Evolutionary conservation across 2,888 invertebrate species (phyloP).

Genomic region (Lucinisca nassula): DNA sequence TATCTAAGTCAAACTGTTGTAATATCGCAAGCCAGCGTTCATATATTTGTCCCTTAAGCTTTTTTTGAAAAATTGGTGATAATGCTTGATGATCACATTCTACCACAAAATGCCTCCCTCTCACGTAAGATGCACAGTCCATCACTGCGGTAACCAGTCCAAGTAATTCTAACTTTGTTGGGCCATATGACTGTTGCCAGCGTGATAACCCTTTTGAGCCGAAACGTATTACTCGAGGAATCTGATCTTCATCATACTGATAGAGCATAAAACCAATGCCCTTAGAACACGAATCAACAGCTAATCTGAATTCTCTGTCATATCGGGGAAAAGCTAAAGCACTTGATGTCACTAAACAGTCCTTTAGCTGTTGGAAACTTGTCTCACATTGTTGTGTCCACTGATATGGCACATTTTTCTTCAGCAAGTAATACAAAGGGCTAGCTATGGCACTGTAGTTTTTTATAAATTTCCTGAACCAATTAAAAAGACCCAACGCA

Average conservation of each 20-base stretch:
- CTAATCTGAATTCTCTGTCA: constrained; percentile 51
- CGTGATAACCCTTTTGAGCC: constrained; percentile 48
- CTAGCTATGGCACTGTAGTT: constrained; percentile 37
- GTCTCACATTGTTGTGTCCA: constrained; percentile 42
- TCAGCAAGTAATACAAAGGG: constrained; percentile 47
- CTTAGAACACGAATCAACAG: constrained; percentile 58
- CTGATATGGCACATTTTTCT: constrained; percentile 35
- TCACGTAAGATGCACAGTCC: constrained; percentile 5
- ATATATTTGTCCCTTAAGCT: constrained; percentile 24
- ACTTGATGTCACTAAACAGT: constrained; percentile 38
- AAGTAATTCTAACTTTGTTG: constrained; percentile 61
- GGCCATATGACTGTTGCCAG: constrained; percentile 51
- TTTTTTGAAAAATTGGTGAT: constrained; percentile 39
- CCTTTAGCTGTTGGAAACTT: constrained; percentile 55
- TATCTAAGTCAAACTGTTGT: constrained; percentile 36
- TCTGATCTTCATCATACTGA: constrained; percentile 37
- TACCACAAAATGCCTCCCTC: background rate
- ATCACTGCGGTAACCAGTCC: constrained; percentile 44
- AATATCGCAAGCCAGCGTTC: constrained; percentile 19
- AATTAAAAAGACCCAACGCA: constrained; percentile 65
- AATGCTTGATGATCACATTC: constrained; percentile 46
- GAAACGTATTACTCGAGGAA: constrained; percentile 28
- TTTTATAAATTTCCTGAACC: constrained; percentile 55
- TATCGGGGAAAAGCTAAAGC: constrained; percentile 66
- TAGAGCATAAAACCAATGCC: constrained; percentile 69